Conservation (phyloP, 2,888 invertebrate species). For the Theodoxus fluviatilis region DNA sequence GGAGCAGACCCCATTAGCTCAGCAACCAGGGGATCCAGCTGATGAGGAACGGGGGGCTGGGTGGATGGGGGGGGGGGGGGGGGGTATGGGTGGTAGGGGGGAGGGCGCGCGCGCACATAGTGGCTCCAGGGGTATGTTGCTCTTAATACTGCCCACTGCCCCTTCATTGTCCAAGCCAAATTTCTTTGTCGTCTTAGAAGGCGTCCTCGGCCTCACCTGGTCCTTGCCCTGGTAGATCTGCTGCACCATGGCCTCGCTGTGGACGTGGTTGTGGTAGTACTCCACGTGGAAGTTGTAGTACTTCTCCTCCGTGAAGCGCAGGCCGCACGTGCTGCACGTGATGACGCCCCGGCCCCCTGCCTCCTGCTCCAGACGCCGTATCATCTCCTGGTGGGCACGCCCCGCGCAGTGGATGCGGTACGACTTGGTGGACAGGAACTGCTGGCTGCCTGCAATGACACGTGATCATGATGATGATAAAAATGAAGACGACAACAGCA, state of each 20-base stretch:
- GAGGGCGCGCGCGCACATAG: too few species aligned
- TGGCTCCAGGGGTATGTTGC: too few species aligned
- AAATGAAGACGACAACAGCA: neutral
- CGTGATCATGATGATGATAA: neutral
- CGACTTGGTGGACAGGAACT: constrained; percentile 50
- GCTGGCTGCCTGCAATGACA: too few species aligned
- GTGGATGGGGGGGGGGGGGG: too few species aligned
- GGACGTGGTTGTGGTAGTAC: constrained; percentile 47
- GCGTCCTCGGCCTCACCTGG: constrained; percentile 39
- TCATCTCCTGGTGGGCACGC: constrained; percentile 48
- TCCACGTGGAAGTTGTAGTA: constrained; percentile 54
- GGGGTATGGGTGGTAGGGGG: too few species aligned
- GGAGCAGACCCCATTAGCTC: too few species aligned
- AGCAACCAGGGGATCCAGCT: too few species aligned
- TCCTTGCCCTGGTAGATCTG: constrained; percentile 43
- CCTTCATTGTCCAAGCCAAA: too few species aligned
- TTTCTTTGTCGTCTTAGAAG: too few species aligned
- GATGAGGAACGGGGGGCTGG: too few species aligned
- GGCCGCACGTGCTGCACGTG: constrained; percentile 52
- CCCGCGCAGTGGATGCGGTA: constrained; percentile 49
- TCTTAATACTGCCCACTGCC: too few species aligned
- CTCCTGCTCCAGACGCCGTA: constrained; percentile 36
- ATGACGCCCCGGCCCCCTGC: constrained; percentile 32
- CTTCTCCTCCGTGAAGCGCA: constrained; percentile 51
- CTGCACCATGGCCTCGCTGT: constrained; percentile 44